Evolutionary conservation across 1,140 invertebrate species (phyloP), one percentile per base, ranked within the genome.

Genomic region (Drosophila mojavensis): DNA sequence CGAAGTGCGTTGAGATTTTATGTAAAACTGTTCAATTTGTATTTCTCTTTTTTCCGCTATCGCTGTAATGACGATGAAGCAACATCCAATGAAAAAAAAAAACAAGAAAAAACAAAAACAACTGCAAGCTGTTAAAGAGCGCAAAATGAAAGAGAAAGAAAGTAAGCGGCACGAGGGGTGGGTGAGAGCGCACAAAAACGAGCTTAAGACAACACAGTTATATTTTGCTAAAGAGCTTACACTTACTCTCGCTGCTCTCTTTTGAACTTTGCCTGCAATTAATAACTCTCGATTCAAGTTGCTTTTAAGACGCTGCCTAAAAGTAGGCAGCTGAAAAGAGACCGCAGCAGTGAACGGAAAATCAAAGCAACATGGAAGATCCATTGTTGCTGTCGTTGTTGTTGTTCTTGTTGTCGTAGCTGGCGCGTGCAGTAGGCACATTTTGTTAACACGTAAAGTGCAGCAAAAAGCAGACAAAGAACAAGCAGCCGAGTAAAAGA

Each of bases 301-400:
- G 10, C 11, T 48, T 62, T 53, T 47, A 9, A 15, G 0, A 7
- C 2, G 2, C 50, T 4, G 81, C 81, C 81, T 72, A 30, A 85
- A 82, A 85, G 83, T 85, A 85, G 81, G 83, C 81, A 86, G 70
- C 45, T 41, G 4, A 56, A 78, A 62, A 56, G 36, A 15, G 24
- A 68, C 36, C 47, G 13, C 41, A 45, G 28, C 45, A 48, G 5
- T n/a, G 24, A 45, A n/a, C 62, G 10, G 5, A 33, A 56, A 55
- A 56, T 24, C 36, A 70, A 55, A 55, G 45, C 15, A 56, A 24
- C 62, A 59, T 62, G 65, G 48, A 64, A 50, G 50, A 62, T 64
- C 24, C 50, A 69, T 62, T 62, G 53, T 39, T 59, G 65, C 60
- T 55, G 54, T 70, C 61, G 69, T 70, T 78, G 69, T 76, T 67